Conservation (phyloP, 1,140 invertebrate genomes). For the Brachionus sp. region DNA sequence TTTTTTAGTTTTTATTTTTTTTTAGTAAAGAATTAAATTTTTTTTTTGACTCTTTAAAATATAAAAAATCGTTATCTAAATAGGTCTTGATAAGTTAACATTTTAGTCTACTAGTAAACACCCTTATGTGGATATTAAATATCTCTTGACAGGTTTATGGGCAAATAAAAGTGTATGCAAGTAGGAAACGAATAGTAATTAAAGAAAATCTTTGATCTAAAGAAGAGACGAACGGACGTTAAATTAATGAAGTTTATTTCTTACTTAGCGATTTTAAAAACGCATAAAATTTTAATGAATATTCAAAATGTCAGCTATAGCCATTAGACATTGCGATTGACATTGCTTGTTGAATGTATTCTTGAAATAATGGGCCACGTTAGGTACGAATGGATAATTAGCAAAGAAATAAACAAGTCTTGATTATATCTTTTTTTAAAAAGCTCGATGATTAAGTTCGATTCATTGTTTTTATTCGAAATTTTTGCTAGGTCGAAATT, state of each 20-base stretch:
- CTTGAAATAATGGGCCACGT: background rate
- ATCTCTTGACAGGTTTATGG: background rate
- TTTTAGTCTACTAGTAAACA: background rate
- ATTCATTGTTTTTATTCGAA: background rate
- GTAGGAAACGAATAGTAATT: background rate
- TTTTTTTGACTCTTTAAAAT: background rate
- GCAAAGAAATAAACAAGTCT: background rate
- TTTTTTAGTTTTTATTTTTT: background rate
- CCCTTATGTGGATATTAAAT: background rate
- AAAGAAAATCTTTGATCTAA: background rate
- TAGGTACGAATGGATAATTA: background rate
- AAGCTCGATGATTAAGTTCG: background rate
- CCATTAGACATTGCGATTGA: background rate
- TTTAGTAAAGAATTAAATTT: background rate
- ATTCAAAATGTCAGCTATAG: background rate
- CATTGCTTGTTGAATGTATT: background rate
- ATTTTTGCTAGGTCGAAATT: background rate
- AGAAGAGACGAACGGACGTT: background rate
- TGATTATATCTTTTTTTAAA: background rate
- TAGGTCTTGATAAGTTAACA: background rate
- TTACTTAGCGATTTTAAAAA: background rate
- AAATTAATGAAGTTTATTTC: background rate
- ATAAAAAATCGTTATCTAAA: constrained; percentile 17
- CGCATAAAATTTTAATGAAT: background rate
- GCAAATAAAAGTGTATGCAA: background rate